Evolutionary conservation across 35 echinoderm and acorn worm genomes (phyloP).

Genomic region (Diadema setosum): DNA sequence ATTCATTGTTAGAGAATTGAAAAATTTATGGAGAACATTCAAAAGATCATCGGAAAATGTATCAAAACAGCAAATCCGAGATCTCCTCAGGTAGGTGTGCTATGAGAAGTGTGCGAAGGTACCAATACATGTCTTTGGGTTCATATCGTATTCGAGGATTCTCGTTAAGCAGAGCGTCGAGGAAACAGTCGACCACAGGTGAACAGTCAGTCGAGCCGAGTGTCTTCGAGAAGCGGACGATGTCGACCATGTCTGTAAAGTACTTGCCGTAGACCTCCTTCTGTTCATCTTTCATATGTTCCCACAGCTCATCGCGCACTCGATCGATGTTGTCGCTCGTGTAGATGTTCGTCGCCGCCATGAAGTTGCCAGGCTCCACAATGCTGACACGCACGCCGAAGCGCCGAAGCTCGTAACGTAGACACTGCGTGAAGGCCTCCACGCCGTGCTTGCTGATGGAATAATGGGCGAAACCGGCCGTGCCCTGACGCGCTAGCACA

Average conservation of each 20-base stretch:
- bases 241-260: constrained; percentile 24
- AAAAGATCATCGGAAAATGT: not conserved
- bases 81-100: constrained; percentile 34
- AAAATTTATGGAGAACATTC: no score
- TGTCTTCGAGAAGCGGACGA: constrained; percentile 5
- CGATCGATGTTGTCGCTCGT: constrained; percentile 62
- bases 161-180: constrained; percentile 25
- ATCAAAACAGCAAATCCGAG: constrained; percentile 31
- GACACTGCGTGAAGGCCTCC: constrained; percentile 81
- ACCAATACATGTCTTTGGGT: constrained; percentile 50
- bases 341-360: constrained; percentile 77
- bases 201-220: constrained; percentile 14
- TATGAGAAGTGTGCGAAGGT: constrained; percentile 54
- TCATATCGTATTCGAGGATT: constrained; percentile 45
- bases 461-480: constrained; percentile 53
- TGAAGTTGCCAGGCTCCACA: constrained; percentile 90
- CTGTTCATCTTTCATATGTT: constrained; percentile 46
- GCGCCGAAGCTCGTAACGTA: constrained; percentile 74
- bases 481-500: constrained; percentile 49
- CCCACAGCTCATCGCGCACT: constrained; percentile 54
- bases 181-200: constrained; percentile 38
- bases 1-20: no score
- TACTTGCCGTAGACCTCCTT: constrained; percentile 28
- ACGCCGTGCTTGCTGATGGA: constrained; percentile 77
- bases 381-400: constrained; percentile 81